Evolutionary conservation across 1,140 invertebrate genomes (phyloP).

Genomic region (Plodia interpunctella): DNA sequence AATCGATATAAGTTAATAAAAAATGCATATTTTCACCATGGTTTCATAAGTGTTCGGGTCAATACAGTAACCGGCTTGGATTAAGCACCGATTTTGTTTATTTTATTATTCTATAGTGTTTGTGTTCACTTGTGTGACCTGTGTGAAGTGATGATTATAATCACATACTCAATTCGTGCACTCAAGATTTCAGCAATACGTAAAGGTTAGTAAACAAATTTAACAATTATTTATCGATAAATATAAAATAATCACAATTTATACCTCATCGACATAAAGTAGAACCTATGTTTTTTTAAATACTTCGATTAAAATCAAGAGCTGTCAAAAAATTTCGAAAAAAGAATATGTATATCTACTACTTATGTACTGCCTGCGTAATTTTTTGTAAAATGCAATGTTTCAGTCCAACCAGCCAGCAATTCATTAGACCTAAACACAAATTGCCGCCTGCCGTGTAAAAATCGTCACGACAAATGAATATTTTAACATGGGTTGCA

Average conservation of each 20-base stretch:
- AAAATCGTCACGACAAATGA: conserved; percentile 16
- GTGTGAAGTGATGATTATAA: conserved; percentile 26
- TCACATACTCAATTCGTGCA: conserved; percentile 20
- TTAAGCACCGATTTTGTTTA: conserved; percentile 23
- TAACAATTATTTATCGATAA: conserved; percentile 4
- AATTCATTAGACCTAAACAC: conserved; percentile 5
- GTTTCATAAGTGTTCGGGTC: conserved; percentile 60
- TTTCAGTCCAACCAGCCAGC: neutral
- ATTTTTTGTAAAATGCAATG: neutral
- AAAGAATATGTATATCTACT: too few relatives aligned
- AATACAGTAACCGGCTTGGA: conserved; percentile 44
- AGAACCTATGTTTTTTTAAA: neutral
- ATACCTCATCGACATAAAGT: neutral
- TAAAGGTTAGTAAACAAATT: conserved; percentile 37
- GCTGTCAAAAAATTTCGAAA: neutral
- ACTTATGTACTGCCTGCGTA: too few relatives aligned
- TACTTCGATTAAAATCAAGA: neutral
- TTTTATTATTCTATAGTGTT: conserved; percentile 23
- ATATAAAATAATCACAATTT: neutral
- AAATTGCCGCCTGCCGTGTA: conserved; percentile 10
- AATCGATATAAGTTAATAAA: conserved; percentile 72
- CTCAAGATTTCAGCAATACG: conserved; percentile 16
- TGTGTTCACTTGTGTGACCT: conserved; percentile 38
- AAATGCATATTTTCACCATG: conserved; percentile 72
- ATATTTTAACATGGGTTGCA: conserved; percentile 15